A percentile compares a stretch with the other conserved stretches of the same genome.
phyloP scores from a whole-genome alignment of 1,140 invertebrate genomes.

The Plutomurus gul region DNA sequence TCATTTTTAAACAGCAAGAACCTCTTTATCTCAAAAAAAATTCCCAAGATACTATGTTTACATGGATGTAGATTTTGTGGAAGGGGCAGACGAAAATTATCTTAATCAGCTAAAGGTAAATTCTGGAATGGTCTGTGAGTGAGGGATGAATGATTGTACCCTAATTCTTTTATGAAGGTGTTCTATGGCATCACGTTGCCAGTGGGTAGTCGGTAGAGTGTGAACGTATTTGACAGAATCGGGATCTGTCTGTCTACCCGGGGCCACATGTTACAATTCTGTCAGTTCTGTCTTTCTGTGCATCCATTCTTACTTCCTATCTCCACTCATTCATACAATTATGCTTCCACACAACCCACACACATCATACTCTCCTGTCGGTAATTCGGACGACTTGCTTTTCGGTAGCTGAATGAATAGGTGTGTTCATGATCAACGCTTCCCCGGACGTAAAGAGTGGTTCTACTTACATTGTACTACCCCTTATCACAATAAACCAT shows the following conservation, averaged over 20 bases:
- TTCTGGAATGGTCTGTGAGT: background rate
- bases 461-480: too few relatives aligned
- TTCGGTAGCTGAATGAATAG: too few relatives aligned
- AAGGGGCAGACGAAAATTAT: background rate
- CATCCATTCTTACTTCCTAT: conserved; percentile 10
- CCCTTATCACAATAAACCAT: too few relatives aligned
- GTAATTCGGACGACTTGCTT: too few relatives aligned
- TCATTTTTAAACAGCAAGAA: background rate
- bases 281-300: background rate
- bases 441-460: too few relatives aligned
- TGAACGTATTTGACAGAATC: conserved; percentile 7
- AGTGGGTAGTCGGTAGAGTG: background rate
- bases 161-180: too few relatives aligned
- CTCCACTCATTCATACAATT: too few relatives aligned
- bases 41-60: background rate
- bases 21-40: background rate
- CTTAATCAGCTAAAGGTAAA: background rate
- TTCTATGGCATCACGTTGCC: too few relatives aligned
- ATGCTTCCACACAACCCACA: background rate
- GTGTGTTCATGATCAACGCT: too few relatives aligned
- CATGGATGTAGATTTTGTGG: background rate
- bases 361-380: background rate
- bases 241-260: background rate
- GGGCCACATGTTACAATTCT: conserved; percentile 5
- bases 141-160: conserved; percentile 6